Base-by-base conservation (phyloP, 2,113 vertebrate species). In the Pelusios castaneus region DNA sequence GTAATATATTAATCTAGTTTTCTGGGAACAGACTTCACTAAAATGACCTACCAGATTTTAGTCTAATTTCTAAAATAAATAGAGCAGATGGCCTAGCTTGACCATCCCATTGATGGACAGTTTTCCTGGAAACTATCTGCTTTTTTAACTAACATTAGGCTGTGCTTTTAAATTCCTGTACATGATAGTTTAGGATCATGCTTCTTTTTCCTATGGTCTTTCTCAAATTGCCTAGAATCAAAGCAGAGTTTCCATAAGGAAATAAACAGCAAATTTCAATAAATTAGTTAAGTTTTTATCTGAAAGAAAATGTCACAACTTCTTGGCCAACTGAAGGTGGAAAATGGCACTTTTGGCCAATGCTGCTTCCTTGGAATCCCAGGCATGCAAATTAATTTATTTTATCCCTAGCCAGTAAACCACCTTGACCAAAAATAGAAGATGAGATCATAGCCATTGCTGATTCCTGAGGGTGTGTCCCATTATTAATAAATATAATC, bases 1-100 rank as follows among this genome's bases (percentile, higher is more conserved):
- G 75, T 58, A 92, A 63, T 84, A 52, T 96, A 95, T 93, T 95
- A 29, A 89, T 91, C 84, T 95, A 95, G 93, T 97, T 96, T 97
- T 97, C 97, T 96, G 80, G 94, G 60, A 96, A 86, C 84, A 86
- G 82, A n/a, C 34, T 89, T 94, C 47, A 84, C 86, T 95, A 86
- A 90, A 96, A 87, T 85, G 45, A 87, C 85, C 73, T 93, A 83
- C 51, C 60, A 94, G 94, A 94, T 92, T 95, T 95, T 78, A 89
- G 79, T 73, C 29, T 91, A 89, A 92, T 95, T 97, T 93, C 82
- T 84, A 94, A 92, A 97, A 93, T 84, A 92, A 87, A 88, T 82
- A 93, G 56, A 80, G 54, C 11, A 96, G 67, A 82, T 92, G 58
- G 91, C 82, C 88, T 58, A 58, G 24, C 14, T 92, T 96, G 56